Evolutionary conservation across 2,888 invertebrate genomes (phyloP), one percentile per base, ranked within the genome.

Genomic region (Aphodius sticticus): DNA sequence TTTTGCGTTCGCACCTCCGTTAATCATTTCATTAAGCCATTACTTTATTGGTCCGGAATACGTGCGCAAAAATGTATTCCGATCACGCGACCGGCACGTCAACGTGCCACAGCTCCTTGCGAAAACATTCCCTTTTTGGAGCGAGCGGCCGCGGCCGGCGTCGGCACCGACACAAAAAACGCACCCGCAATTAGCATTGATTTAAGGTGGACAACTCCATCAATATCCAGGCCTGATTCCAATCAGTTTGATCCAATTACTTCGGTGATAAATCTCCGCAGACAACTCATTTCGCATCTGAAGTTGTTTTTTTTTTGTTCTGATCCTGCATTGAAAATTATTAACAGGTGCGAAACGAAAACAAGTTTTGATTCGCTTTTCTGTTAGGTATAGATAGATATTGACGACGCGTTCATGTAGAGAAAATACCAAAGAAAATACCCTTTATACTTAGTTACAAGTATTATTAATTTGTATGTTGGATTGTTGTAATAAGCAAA

Each of bases 11-110:
- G 53, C 53, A 53, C 53, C 53, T 53, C 53, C 53, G 53, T 53
- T 53, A 53, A 53, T 53, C 53, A 53, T 53, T 53, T 53, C 53
- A 53, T 53, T 53, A 53, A 53, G 53, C 53, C 53, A 53, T 53
- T 53, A 53, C 53, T 53, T 53, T 53, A 53, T 53, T 53, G 53
- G 53, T 7, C 53, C 53, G 53, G 9, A 12, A 53, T 53, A 53
- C 53, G 53, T 53, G 53, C 53, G 7, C 53, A 53, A 53, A 53
- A 53, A 53, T 53, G 53, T 53, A 53, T 53, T 53, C 53, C 53
- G 53, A 53, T 53, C 53, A 53, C 53, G 53, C 53, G 53, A 53
- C 53, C 53, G 53, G 9, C 9, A 9, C 53, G 53, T 26, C 26
- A 26, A 26, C 26, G 26, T 26, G 26, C 26, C 26, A 53, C 53